Conservation (phyloP, 2,888 invertebrate species). For the Asteroscopus sphinx region DNA sequence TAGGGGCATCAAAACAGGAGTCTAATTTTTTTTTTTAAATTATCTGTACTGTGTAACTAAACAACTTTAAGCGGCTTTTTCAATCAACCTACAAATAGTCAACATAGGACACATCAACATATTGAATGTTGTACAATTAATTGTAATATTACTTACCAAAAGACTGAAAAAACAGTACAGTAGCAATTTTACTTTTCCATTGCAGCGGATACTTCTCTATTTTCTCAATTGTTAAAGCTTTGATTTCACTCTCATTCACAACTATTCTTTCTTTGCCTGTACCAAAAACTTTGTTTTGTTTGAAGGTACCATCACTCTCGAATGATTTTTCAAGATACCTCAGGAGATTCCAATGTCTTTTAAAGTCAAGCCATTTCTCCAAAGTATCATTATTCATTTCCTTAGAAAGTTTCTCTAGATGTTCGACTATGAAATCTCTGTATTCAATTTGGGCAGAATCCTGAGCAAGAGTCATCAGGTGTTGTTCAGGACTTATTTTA, state of each 20-base stretch:
- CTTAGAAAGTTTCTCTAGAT: constrained; percentile 89
- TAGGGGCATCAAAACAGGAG: no score
- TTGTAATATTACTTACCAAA: constrained; percentile 84
- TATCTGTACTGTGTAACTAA: no score
- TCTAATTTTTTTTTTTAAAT: no score
- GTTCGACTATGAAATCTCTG: constrained; percentile 91
- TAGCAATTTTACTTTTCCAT: constrained; percentile 90
- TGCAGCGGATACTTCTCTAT: constrained; percentile 81
- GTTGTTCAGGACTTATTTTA: constrained; percentile 89
- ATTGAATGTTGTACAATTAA: no score
- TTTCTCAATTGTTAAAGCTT: constrained; percentile 84
- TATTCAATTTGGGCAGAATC: constrained; percentile 90
- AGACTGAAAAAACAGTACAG: constrained; percentile 89
- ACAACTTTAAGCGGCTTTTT: no score
- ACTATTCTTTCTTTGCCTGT: constrained; percentile 77
- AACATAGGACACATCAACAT: no score
- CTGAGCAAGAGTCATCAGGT: constrained; percentile 89
- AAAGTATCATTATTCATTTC: constrained; percentile 75
- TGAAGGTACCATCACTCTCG: constrained; percentile 84
- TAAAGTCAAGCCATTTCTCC: constrained; percentile 77
- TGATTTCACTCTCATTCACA: constrained; percentile 86
- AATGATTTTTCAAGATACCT: constrained; percentile 85
- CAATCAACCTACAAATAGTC: no score
- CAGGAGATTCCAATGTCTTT: constrained; percentile 82
- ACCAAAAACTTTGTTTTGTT: constrained; percentile 87